These are phyloP conservation scores for Pachypanchax playfairii DNA, from an alignment of 2,113 vertebrate genomes.

Conservation along the genomic window DNA sequence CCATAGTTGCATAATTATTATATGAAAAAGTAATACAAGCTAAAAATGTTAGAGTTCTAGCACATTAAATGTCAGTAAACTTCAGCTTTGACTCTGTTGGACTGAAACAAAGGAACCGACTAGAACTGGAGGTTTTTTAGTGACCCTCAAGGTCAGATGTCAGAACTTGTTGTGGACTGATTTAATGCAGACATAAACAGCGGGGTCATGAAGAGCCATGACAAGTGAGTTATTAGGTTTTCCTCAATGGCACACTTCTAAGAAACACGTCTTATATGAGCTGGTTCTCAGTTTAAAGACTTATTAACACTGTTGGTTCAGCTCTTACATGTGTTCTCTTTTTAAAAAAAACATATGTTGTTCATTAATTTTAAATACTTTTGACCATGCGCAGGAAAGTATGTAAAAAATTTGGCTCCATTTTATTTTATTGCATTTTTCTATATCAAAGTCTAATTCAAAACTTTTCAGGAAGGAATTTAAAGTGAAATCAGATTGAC, in stretches of 20 bases:
- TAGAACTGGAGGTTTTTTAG: conserved; percentile 12
- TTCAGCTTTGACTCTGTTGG: conserved; percentile 27
- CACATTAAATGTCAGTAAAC: conserved; percentile 35
- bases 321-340: not conserved
- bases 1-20: not conserved
- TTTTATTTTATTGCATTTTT: conserved; percentile 16
- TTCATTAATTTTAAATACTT: conserved; percentile 7
- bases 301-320: conserved; percentile 4
- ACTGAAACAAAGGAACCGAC: conserved; percentile 7
- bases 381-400: too few species aligned
- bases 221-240: conserved; percentile 16
- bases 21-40: too few species aligned
- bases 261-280: conserved; percentile 19
- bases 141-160: conserved; percentile 22
- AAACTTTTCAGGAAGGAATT: conserved; percentile 35
- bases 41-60: conserved; percentile 20
- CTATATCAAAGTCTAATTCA: conserved; percentile 36
- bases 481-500: conserved; percentile 50
- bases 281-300: conserved; percentile 20
- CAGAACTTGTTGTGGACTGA: conserved; percentile 11
- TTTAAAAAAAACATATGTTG: not conserved
- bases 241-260: conserved; percentile 15
- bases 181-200: conserved; percentile 22
- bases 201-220: conserved; percentile 14
- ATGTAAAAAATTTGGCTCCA: not conserved